Base-by-base conservation (phyloP, 2,797 vertebrate genomes). In the Cirrhinus mrigala region DNA sequence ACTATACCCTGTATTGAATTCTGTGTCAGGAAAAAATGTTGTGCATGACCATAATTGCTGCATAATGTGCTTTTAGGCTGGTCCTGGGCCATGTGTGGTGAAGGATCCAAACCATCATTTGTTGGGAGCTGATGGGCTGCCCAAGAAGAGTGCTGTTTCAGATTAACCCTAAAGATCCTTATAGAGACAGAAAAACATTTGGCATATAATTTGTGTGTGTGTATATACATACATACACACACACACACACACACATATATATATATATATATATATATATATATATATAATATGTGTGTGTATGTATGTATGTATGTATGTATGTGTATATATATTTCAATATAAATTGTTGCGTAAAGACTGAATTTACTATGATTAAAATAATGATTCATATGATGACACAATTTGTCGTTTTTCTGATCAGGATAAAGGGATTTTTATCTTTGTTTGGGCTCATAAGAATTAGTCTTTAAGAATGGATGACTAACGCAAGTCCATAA, bases 61-160 rank as follows among this genome's bases (percentile, higher is more conserved):
- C 22, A 37, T 62, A 27, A 50, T 50, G 12, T 81, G 33, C 77
- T 85, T 80, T 75, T 89, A 99, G 98, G 95, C 94, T 0, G 98
- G 98, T 73, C 98, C 98, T 0, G 98, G 98, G 8, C 98, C 98
- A 24, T 89, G 92, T 81, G 83, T 95, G 27, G 88, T 97, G 86
- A 92, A 96, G 0, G 93, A 97, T 83, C 89, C 93, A 44, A 77
- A 84, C 6, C 91, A 92, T 81, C 96, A 99, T 90, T 95, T 99
- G 40, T 94, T 99, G 88, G 96, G 94, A 86, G 62, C 92, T 0
- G 95, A 97, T 0, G 98, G 97, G 46, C 89, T 97, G 74, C 98
- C 96, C 0, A 94, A 91, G 83, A 85, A 84, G 60, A 87, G 8
- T n/a, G 60, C 24, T 54, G 24, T 56, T 33, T 56, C 29, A 84